A percentile compares a stretch with the other conserved stretches of the same genome.
Evolutionary conservation across 1,140 invertebrate species (phyloP).

Genomic region (Eurosta solidaginis): DNA sequence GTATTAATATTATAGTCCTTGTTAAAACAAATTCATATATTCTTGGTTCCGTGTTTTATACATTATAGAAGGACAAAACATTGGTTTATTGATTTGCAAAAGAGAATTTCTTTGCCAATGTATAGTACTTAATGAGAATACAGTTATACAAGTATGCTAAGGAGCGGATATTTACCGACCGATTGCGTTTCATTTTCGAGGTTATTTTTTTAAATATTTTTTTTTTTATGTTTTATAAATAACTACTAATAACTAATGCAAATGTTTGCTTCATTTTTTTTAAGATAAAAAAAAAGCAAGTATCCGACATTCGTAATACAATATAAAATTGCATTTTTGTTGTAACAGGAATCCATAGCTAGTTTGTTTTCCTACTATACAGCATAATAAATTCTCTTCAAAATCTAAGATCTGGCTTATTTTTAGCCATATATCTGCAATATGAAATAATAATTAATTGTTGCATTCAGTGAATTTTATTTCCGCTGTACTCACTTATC

Average conservation of each 20-base stretch:
- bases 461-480: too few relatives aligned
- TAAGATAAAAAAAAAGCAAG: not conserved
- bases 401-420: constrained; percentile 89
- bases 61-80: not conserved
- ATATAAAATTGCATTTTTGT: not conserved
- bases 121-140: too few relatives aligned
- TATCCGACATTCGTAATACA: not conserved
- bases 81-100: too few relatives aligned
- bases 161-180: not conserved
- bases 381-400: constrained; percentile 59
- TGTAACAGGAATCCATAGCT: not conserved
- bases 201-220: too few relatives aligned
- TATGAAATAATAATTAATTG: constrained; percentile 43
- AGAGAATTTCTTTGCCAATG: too few relatives aligned
- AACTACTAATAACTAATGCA: not conserved
- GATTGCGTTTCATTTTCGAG: not conserved
- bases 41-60: constrained; percentile 23
- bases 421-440: constrained; percentile 88
- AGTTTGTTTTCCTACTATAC: too few relatives aligned
- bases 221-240: too few relatives aligned
- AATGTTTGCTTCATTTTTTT: not conserved
- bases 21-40: constrained; percentile 24
- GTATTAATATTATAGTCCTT: not conserved
- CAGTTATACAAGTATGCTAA: not conserved
- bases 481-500: constrained; percentile 76